Conservation (phyloP, 2,888 invertebrate genomes). For the Tuta absoluta region DNA sequence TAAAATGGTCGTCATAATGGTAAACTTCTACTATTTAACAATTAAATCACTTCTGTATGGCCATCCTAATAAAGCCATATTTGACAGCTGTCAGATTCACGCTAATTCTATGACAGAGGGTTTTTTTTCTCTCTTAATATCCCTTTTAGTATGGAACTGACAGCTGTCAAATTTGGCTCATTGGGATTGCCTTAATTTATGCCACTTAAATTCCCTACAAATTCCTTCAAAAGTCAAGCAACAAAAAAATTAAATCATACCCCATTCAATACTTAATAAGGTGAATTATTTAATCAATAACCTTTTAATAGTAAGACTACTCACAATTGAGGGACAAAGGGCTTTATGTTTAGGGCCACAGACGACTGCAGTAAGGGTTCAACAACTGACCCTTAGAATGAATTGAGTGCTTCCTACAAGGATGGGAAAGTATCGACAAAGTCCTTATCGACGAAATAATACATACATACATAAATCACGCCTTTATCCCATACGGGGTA, state of each 20-base stretch:
- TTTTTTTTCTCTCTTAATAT: too few relatives aligned
- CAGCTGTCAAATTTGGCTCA: too few relatives aligned
- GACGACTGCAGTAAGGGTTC: slow-evolving; percentile 34
- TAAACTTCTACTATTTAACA: too few relatives aligned
- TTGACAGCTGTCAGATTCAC: too few relatives aligned
- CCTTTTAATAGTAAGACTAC: slow-evolving; percentile 4
- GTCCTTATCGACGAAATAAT: slow-evolving; percentile 3
- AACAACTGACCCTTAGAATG: slow-evolving; percentile 53
- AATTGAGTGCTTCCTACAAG: slow-evolving; percentile 60
- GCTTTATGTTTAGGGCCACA: background rate
- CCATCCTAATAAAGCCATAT: too few relatives aligned
- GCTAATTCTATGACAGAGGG: too few relatives aligned
- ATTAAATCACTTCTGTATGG: too few relatives aligned
- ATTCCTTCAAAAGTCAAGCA: background rate
- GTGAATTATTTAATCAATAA: slow-evolving; percentile 13
- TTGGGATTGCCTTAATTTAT: too few relatives aligned
- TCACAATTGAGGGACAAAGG: background rate
- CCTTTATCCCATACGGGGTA: too few relatives aligned
- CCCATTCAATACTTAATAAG: background rate
- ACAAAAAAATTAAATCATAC: background rate
- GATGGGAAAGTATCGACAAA: slow-evolving; percentile 36
- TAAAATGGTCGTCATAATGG: too few relatives aligned
- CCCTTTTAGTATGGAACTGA: too few relatives aligned
- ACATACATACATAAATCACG: too few relatives aligned
- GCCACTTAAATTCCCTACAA: background rate